These are phyloP conservation scores for Bombylius discolor DNA, from an alignment of 2,888 invertebrate genomes.

Conservation along the genomic window DNA sequence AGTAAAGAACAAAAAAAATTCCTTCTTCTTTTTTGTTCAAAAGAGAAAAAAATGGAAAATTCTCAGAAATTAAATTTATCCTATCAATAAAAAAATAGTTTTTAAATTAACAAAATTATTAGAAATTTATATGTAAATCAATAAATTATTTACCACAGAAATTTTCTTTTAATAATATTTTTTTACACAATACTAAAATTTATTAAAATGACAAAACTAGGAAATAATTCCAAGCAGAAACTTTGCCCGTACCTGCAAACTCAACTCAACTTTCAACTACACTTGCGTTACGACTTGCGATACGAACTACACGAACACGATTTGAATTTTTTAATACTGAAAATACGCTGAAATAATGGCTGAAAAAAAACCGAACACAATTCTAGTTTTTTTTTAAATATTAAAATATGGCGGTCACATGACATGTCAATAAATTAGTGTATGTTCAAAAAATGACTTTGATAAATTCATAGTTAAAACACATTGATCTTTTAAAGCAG, in stretches of 20 bases:
- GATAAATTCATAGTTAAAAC: too few relatives aligned
- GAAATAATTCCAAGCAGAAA: slow-evolving; percentile 14
- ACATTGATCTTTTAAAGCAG: too few relatives aligned
- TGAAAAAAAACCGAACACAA: too few relatives aligned
- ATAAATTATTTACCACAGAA: slow-evolving; percentile 4
- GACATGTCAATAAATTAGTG: neutral
- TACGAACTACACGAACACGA: slow-evolving; percentile 26
- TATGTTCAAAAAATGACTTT: too few relatives aligned
- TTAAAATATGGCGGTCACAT: slow-evolving; percentile 11
- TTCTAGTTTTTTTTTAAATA: too few relatives aligned
- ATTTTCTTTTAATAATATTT: neutral
- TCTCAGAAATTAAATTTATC: neutral
- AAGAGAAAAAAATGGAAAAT: too few relatives aligned
- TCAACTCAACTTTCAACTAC: too few relatives aligned
- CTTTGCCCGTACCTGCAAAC: slow-evolving; percentile 22
- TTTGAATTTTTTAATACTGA: too few relatives aligned
- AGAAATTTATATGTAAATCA: too few relatives aligned
- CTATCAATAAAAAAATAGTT: neutral
- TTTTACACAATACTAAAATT: slow-evolving; percentile 7
- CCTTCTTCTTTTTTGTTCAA: too few relatives aligned
- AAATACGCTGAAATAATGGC: slow-evolving; percentile 6
- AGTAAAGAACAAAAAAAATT: neutral
- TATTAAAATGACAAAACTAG: slow-evolving; percentile 6
- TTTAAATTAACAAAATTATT: neutral
- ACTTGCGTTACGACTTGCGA: slow-evolving; percentile 24